phyloP scores from a whole-genome alignment of 2,888 invertebrate genomes.

The Alloplasta piceator region DNA sequence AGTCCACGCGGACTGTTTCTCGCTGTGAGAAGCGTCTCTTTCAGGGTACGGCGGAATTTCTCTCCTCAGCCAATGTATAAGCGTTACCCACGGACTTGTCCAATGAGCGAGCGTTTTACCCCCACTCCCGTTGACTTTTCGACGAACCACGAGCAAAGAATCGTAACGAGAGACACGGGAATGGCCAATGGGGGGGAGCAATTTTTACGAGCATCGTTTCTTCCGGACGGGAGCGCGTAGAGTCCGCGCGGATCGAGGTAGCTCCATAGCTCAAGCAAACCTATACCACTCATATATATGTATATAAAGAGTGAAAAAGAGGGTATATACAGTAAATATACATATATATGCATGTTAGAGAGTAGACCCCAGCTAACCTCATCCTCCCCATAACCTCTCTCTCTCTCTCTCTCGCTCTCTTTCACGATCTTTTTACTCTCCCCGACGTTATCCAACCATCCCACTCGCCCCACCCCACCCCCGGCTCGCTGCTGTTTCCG shows the following conservation, averaged over 20 bases:
- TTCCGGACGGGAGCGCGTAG: conserved; percentile 67
- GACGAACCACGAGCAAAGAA: conserved; percentile 58
- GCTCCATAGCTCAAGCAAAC: conserved; percentile 50
- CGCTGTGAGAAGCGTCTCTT: no score
- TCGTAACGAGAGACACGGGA: conserved; percentile 55
- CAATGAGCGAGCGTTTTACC: conserved; percentile 23
- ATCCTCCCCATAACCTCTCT: conserved; percentile 49
- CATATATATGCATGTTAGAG: conserved; percentile 48
- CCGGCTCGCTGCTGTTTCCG: conserved; percentile 62
- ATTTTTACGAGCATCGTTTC: conserved; percentile 59
- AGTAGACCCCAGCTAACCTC: conserved; percentile 58
- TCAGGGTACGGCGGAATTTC: not conserved
- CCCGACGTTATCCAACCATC: conserved; percentile 10
- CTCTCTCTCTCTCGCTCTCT: conserved; percentile 47
- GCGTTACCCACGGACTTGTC: conserved; percentile 55
- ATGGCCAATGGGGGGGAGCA: conserved; percentile 58
- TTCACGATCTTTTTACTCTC: conserved; percentile 54
- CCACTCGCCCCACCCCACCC: conserved; percentile 68
- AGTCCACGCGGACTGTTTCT: conserved; percentile 77
- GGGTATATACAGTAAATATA: not conserved
- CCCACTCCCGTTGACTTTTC: conserved; percentile 24
- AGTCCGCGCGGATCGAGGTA: conserved; percentile 78
- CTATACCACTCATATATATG: not conserved
- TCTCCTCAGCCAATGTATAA: conserved; percentile 74
- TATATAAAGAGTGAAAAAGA: conserved; percentile 38